Conservation (phyloP, 2,888 invertebrate species). For the Parochlus steinenii region DNA sequence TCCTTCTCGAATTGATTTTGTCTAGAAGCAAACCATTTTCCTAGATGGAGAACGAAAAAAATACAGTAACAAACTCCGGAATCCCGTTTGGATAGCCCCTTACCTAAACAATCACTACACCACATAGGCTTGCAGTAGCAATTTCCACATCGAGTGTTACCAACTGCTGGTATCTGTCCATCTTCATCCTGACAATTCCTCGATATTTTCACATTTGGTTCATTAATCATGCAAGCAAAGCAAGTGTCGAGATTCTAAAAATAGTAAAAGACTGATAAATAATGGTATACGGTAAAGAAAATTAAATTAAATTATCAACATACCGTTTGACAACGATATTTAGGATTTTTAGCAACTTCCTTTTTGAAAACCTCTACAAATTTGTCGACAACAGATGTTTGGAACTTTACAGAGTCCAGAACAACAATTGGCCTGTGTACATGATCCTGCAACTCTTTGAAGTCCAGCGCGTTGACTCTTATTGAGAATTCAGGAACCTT, state of each 20-base stretch:
- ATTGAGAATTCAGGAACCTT: conserved; percentile 45
- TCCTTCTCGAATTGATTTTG: conserved; percentile 52
- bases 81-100: neutral
- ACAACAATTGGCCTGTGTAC: conserved; percentile 49
- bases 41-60: conserved; percentile 80
- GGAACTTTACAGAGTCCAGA: conserved; percentile 50
- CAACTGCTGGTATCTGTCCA: conserved; percentile 28
- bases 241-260: conserved; percentile 60
- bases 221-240: conserved; percentile 73
- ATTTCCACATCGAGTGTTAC: conserved; percentile 18
- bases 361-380: conserved; percentile 72
- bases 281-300: conserved; percentile 1
- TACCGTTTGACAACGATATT: conserved; percentile 32
- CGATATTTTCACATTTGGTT: conserved; percentile 61
- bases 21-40: conserved; percentile 74
- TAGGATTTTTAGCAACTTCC: conserved; percentile 51
- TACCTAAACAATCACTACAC: conserved; percentile 10
- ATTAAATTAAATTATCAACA: conserved; percentile 29
- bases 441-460: conserved; percentile 59
- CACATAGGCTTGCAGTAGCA: conserved; percentile 10
- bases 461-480: conserved; percentile 60
- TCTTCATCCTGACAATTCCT: conserved; percentile 44
- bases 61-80: conserved; percentile 46
- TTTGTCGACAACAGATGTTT: conserved; percentile 63
- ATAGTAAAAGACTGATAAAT: conserved; percentile 14